phyloP scores from a whole-genome alignment of 2,797 vertebrate species.

The Peromyscus melanophrys region DNA sequence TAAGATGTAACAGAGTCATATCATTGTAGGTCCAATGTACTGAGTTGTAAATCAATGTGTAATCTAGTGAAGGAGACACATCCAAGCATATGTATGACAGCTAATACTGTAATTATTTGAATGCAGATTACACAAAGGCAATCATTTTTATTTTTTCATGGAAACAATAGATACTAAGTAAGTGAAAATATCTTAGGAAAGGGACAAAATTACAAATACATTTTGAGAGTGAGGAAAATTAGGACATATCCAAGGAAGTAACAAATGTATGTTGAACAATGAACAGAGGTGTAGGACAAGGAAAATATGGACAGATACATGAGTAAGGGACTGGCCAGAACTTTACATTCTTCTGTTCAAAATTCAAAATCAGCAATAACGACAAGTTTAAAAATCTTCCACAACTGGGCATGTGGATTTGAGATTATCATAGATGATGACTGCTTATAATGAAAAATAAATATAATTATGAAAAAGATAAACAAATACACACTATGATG shows the following conservation, averaged over 20 bases:
- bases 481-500: neutral
- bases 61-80: neutral
- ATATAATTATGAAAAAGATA: neutral
- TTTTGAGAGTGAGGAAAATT: slow-evolving; percentile 16
- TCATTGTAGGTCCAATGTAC: neutral
- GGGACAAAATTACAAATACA: neutral
- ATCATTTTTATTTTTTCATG: neutral
- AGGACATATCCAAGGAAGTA: neutral
- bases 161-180: neutral
- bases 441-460: neutral
- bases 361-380: neutral
- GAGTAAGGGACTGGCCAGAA: neutral
- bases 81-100: neutral
- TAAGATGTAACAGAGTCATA: no score
- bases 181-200: slow-evolving; percentile 6
- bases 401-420: neutral
- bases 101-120: neutral
- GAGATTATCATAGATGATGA: neutral
- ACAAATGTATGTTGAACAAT: neutral
- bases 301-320: neutral
- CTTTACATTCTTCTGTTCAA: neutral
- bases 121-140: neutral
- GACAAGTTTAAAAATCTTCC: neutral
- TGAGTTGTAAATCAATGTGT: neutral
- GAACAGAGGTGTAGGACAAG: neutral